Percentiles rank a stretch among this genome's conserved stretches.
Conservation (phyloP, 2,797 vertebrate genomes). For the Oreochromis mossambicus region DNA sequence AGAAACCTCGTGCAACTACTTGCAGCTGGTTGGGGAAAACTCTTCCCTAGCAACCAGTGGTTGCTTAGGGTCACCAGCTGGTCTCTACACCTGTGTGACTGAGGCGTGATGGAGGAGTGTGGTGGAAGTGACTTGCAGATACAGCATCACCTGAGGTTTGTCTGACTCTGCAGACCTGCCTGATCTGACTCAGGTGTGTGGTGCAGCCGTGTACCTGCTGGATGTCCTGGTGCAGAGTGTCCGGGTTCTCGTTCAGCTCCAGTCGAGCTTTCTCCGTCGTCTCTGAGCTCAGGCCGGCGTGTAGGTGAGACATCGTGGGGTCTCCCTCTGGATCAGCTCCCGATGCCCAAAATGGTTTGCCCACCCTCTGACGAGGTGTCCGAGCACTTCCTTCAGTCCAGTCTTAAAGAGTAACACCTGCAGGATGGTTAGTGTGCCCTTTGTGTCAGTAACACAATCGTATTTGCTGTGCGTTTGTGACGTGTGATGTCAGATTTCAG, state of each 20-base stretch:
- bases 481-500: background rate
- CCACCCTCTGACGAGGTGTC: background rate
- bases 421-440: background rate
- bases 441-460: slow-evolving; percentile 20
- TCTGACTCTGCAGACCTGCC: background rate
- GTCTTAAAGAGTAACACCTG: background rate
- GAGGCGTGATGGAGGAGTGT: background rate
- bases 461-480: background rate
- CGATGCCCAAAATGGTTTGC: background rate
- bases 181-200: background rate
- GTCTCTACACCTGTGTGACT: background rate
- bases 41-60: background rate
- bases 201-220: slow-evolving; percentile 68
- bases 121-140: background rate
- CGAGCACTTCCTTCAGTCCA: background rate
- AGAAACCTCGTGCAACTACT: background rate
- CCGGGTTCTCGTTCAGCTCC: slow-evolving; percentile 96
- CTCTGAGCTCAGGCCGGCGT: slow-evolving; percentile 91
- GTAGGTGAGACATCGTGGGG: slow-evolving; percentile 88
- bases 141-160: background rate
- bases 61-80: background rate
- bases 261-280: slow-evolving; percentile 93
- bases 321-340: background rate
- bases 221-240: slow-evolving; percentile 96
- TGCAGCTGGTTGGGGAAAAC: background rate